These are phyloP conservation scores for Pteropus rufus DNA, from an alignment of 2,797 vertebrate genomes.

Conservation along the genomic window DNA sequence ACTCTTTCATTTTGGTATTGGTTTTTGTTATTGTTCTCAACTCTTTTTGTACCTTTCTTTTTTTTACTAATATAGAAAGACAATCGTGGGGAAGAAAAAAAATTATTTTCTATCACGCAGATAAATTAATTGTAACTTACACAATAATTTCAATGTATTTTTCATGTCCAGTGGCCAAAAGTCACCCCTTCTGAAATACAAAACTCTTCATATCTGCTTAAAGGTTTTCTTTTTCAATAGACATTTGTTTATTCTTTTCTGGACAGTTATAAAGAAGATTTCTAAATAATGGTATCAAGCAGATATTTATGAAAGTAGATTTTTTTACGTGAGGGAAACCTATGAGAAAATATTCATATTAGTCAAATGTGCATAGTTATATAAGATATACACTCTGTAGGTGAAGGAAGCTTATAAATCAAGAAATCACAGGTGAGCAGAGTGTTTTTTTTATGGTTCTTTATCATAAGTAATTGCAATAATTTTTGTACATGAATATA, in stretches of 20 bases:
- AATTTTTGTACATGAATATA: constrained; percentile 29
- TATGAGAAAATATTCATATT: constrained; percentile 22
- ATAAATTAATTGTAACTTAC: not conserved
- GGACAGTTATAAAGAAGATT: not conserved
- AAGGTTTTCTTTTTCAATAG: constrained; percentile 11
- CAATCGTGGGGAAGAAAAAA: not conserved
- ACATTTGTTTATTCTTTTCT: not conserved
- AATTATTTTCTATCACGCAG: not conserved
- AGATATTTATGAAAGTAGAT: constrained; percentile 3
- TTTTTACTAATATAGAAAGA: constrained; percentile 8
- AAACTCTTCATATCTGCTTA: not conserved
- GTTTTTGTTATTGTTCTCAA: constrained; percentile 25
- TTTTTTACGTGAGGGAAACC: not conserved
- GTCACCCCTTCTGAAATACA: not conserved
- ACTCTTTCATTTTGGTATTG: not conserved
- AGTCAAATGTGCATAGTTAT: not conserved
- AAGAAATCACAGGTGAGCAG: not conserved
- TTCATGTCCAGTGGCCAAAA: not conserved
- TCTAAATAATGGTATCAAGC: not conserved
- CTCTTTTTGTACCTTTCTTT: not conserved
- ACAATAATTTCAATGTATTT: not conserved
- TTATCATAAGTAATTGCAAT: constrained; percentile 32
- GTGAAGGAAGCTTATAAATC: constrained; percentile 16
- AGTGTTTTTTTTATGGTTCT: constrained; percentile 43
- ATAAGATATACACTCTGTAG: not conserved